These are phyloP conservation scores for Colostygia pectinataria DNA, from an alignment of 2,888 invertebrate species.

Conservation along the genomic window DNA sequence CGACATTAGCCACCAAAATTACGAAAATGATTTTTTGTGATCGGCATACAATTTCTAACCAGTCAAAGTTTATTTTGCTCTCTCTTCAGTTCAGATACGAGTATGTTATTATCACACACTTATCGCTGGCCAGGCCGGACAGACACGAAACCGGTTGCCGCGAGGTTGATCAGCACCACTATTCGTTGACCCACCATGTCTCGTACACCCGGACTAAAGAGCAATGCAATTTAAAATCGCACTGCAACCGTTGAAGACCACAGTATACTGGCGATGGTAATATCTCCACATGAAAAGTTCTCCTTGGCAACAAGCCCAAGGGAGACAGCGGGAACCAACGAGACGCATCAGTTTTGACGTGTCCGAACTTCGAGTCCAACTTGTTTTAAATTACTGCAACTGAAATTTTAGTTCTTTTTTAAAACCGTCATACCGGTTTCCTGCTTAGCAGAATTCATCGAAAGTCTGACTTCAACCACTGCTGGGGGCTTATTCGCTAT, in stretches of 20 bases:
- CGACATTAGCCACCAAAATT: neutral
- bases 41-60: slow-evolving; percentile 17
- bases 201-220: slow-evolving; percentile 6
- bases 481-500: too few relatives aligned
- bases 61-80: slow-evolving; percentile 33
- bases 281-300: slow-evolving; percentile 26
- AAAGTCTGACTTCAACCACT: too few relatives aligned
- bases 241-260: slow-evolving; percentile 18
- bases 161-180: slow-evolving; percentile 53
- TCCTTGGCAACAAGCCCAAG: slow-evolving; percentile 29
- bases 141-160: slow-evolving; percentile 68
- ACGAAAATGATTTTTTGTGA: slow-evolving; percentile 2
- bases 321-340: slow-evolving; percentile 27
- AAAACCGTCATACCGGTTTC: slow-evolving; percentile 17
- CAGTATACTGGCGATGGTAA: slow-evolving; percentile 18
- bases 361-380: slow-evolving; percentile 24
- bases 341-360: slow-evolving; percentile 32
- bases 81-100: slow-evolving; percentile 38
- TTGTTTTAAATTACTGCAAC: slow-evolving; percentile 34
- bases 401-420: slow-evolving; percentile 37
- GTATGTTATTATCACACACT: slow-evolving; percentile 59
- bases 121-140: slow-evolving; percentile 57
- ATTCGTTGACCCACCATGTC: slow-evolving; percentile 35
- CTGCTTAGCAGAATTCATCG: too few relatives aligned
- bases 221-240: slow-evolving; percentile 3